A percentile compares a stretch with the other conserved stretches of the same genome.
Conservation (phyloP, 2,888 invertebrate genomes). For the Tenthredo amoena region DNA sequence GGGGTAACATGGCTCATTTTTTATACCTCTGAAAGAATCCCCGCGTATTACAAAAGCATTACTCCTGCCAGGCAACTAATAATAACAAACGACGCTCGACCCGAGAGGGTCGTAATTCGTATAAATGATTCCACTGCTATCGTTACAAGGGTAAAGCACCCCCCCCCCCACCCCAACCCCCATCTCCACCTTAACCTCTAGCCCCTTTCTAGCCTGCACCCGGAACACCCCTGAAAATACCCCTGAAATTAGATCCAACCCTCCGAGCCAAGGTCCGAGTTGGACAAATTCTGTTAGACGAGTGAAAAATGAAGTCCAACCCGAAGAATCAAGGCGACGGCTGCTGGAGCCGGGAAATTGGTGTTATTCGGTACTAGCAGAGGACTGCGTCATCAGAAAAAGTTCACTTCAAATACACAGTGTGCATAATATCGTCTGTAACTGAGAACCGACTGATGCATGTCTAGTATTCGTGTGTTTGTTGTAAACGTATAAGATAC, state of each 20-base stretch:
- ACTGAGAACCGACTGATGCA: background rate
- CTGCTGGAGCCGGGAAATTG: background rate
- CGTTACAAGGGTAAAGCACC: conserved; percentile 58
- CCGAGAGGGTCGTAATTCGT: conserved; percentile 74
- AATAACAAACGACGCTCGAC: conserved; percentile 65
- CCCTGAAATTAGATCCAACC: conserved; percentile 76
- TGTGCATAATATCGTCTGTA: background rate
- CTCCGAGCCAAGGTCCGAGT: conserved; percentile 71
- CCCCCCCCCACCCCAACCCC: background rate
- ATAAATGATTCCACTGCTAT: conserved; percentile 75
- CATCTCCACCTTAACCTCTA: background rate
- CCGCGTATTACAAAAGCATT: conserved; percentile 47
- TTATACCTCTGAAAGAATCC: background rate
- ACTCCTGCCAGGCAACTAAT: conserved; percentile 59
- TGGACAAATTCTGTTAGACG: conserved; percentile 77
- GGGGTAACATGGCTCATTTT: conserved; percentile 1
- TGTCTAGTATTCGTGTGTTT: background rate
- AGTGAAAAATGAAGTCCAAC: conserved; percentile 73
- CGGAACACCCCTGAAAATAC: conserved; percentile 66
- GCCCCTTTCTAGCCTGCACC: conserved; percentile 3
- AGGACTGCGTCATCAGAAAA: conserved; percentile 3
- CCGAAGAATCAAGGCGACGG: conserved; percentile 34
- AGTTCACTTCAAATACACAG: conserved; percentile 11
- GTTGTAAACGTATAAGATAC: background rate
- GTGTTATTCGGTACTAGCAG: background rate